Evolutionary conservation across 2,888 invertebrate species (phyloP).

Genomic region (Scaptodrosophila latifasciaeformis): DNA sequence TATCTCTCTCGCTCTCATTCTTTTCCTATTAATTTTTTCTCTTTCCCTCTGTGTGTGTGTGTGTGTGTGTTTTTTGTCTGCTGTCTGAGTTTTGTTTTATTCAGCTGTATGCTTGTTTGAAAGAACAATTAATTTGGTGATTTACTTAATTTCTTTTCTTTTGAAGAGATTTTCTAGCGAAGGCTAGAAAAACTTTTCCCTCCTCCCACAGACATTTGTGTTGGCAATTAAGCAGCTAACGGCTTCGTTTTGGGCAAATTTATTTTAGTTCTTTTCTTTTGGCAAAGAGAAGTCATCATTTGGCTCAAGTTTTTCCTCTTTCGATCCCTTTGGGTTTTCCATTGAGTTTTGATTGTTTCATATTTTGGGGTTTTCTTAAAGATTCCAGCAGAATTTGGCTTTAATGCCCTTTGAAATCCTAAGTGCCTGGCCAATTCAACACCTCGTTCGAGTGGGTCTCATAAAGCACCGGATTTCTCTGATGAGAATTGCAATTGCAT

Average conservation of each 20-base stretch:
- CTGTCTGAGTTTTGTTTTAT: background rate
- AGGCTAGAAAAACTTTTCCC: conserved; percentile 3
- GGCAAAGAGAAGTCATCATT: no score
- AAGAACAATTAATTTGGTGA: conserved; percentile 47
- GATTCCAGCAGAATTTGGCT: no score
- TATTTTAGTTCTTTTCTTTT: conserved; percentile 10
- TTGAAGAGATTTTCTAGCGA: conserved; percentile 19
- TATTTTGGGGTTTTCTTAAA: no score
- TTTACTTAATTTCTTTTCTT: conserved; percentile 45
- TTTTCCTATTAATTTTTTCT: background rate
- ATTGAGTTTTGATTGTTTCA: background rate
- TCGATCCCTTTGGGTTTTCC: no score
- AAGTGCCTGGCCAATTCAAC: no score
- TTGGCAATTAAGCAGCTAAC: conserved; percentile 21
- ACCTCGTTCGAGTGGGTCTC: no score
- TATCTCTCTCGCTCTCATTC: background rate
- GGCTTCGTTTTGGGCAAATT: conserved; percentile 26
- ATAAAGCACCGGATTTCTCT: no score
- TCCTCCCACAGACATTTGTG: conserved; percentile 9
- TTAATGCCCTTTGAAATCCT: no score
- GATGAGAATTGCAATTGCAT: no score
- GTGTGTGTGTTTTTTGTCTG: background rate
- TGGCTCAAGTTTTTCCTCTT: no score
- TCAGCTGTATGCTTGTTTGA: conserved; percentile 12
- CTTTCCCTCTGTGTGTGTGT: background rate